phyloP scores from a whole-genome alignment of 2,113 vertebrate genomes.

The Gorsachius goisagi region DNA sequence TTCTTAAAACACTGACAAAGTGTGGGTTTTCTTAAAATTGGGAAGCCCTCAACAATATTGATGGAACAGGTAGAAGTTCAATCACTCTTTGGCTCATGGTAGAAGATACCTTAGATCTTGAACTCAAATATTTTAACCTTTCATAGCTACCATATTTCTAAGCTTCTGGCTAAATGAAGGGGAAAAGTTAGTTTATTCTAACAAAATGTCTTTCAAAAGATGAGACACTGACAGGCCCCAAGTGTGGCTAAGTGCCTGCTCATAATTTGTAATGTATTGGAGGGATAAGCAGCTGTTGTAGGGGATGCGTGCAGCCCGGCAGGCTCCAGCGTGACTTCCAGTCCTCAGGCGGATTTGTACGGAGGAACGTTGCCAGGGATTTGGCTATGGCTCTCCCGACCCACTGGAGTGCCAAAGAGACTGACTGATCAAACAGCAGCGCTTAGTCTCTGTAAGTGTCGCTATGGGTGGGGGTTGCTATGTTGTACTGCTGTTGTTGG shows the following conservation, averaged over 20 bases:
- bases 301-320: neutral
- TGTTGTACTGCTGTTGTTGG: too few species aligned
- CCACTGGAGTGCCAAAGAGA: neutral
- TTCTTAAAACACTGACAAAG: neutral
- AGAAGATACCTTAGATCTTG: neutral
- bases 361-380: neutral
- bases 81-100: neutral
- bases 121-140: neutral
- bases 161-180: neutral
- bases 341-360: neutral
- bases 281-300: neutral
- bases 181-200: neutral
- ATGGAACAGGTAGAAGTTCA: neutral
- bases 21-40: neutral
- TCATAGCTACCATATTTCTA: neutral
- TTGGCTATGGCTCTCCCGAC: neutral
- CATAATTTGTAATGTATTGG: neutral
- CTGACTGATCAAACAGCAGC: accelerated
- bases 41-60: neutral
- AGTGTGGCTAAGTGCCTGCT: neutral
- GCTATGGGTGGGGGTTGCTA: accelerated
- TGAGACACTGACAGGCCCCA: neutral
- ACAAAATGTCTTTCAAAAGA: neutral
- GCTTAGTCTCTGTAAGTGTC: neutral
- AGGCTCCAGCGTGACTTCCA: neutral